phyloP scores from a whole-genome alignment of 2,888 invertebrate species.

The Platypus cylindrus region DNA sequence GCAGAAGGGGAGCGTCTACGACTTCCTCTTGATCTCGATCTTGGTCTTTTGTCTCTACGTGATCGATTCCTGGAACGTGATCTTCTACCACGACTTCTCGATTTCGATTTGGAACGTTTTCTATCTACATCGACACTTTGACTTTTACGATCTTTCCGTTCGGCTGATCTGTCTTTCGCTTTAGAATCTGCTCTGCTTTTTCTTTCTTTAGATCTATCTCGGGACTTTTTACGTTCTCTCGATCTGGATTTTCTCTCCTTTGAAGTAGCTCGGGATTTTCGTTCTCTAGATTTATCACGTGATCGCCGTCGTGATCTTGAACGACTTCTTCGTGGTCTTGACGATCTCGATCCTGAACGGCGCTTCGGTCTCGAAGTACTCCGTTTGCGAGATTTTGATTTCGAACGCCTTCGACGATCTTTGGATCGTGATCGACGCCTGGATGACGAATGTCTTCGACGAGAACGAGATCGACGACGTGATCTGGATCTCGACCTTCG shows the following conservation, averaged over 20 bases:
- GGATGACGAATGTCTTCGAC: conserved; percentile 42
- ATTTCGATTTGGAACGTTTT: conserved; percentile 31
- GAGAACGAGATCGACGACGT: conserved; percentile 27
- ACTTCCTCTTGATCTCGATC: conserved; percentile 42
- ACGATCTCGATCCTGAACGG: conserved; percentile 14
- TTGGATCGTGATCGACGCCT: conserved; percentile 39
- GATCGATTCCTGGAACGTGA: conserved; percentile 45
- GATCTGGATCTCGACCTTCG: conserved; percentile 50
- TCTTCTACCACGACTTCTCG: conserved; percentile 43
- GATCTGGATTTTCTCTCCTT: conserved; percentile 19
- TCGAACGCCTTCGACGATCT: conserved; percentile 46
- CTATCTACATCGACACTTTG: conserved; percentile 26
- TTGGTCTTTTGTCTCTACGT: conserved; percentile 36
- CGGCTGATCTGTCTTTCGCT: conserved; percentile 17
- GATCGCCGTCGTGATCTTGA: conserved; percentile 34
- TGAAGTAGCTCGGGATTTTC: conserved; percentile 15
- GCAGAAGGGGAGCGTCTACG: conserved; percentile 35
- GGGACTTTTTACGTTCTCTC: conserved; percentile 20
- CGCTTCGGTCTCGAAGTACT: conserved; percentile 20
- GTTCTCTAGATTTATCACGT: conserved; percentile 17
- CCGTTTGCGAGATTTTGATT: conserved; percentile 35
- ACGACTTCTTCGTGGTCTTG: conserved; percentile 18
- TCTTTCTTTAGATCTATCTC: conserved; percentile 25
- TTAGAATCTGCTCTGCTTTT: conserved; percentile 23
- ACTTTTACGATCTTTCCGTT: conserved; percentile 23